Conservation (phyloP, 1,140 invertebrate species). For the Matsumurasca onukii region DNA sequence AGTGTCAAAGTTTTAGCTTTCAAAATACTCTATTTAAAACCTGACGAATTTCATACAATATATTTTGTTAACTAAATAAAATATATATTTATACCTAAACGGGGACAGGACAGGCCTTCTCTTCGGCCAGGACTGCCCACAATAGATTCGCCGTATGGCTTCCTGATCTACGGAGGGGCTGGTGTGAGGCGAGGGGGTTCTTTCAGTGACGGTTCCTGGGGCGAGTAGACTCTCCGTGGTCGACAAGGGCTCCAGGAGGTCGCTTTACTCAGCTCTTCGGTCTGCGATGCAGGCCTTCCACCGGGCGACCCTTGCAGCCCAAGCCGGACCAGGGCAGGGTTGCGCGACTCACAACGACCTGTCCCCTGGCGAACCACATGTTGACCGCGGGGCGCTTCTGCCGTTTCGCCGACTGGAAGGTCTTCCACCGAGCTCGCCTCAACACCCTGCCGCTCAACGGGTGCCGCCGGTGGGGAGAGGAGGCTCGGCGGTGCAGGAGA, state of each 20-base stretch:
- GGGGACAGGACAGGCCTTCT: neutral
- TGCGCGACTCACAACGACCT: neutral
- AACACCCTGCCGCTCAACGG: neutral
- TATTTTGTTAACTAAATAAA: too few relatives aligned
- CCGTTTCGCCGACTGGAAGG: neutral
- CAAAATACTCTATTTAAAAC: too few relatives aligned
- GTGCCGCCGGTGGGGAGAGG: too few relatives aligned
- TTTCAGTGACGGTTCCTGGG: too few relatives aligned
- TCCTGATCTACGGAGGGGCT: neutral
- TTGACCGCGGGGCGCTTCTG: slow-evolving; percentile 7
- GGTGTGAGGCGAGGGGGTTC: too few relatives aligned
- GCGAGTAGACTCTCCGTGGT: too few relatives aligned
- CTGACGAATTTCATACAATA: too few relatives aligned
- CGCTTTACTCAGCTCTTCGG: neutral
- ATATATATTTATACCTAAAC: too few relatives aligned
- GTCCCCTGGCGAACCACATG: neutral
- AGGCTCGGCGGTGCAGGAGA: too few relatives aligned
- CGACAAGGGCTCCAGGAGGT: neutral
- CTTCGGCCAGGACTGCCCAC: too few relatives aligned
- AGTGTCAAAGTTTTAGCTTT: too few relatives aligned
- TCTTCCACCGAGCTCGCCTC: too few relatives aligned
- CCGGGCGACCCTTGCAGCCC: neutral
- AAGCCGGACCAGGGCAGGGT: slow-evolving; percentile 3
- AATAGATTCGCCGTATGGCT: neutral
- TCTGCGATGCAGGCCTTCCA: neutral